Percentiles rank a stretch among this genome's conserved stretches.
These are phyloP conservation scores for Macrobrachium nipponense DNA, from an alignment of 1,140 invertebrate species.

Conservation along the genomic window DNA sequence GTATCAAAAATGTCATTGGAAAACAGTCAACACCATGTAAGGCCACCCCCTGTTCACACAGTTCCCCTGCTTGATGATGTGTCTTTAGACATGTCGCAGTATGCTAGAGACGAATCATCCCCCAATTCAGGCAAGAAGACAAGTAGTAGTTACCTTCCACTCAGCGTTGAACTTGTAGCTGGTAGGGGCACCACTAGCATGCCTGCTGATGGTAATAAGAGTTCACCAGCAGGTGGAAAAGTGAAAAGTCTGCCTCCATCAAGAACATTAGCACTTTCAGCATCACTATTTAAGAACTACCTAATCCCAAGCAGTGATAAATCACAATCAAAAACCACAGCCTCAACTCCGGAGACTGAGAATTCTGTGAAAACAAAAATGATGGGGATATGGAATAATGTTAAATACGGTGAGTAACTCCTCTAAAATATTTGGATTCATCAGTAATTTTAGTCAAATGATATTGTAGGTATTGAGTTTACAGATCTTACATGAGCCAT, in stretches of 20 bases:
- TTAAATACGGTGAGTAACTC: conserved; percentile 42
- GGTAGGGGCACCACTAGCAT: conserved; percentile 39
- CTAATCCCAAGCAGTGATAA: conserved; percentile 35
- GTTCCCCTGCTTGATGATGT: conserved; percentile 3
- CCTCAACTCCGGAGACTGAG: conserved; percentile 37
- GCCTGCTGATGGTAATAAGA: conserved; percentile 34
- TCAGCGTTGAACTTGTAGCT: conserved; percentile 44
- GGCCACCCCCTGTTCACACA: background rate
- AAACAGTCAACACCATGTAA: background rate
- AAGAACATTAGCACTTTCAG: conserved; percentile 40
- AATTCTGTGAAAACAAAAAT: conserved; percentile 52
- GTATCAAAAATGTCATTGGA: background rate
- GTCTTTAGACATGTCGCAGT: background rate
- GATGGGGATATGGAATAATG: conserved; percentile 54
- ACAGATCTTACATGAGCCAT: background rate
- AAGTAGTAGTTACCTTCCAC: conserved; percentile 31
- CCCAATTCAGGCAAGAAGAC: background rate
- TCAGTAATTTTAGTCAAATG: background rate
- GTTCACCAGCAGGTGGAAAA: conserved; percentile 13
- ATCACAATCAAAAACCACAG: conserved; percentile 20
- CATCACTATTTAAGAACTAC: conserved; percentile 47
- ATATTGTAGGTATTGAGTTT: background rate
- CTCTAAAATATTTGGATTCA: background rate
- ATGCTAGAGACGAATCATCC: background rate
- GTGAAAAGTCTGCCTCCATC: conserved; percentile 44